Conservation (phyloP, 2,888 invertebrate genomes). For the Acheta domesticus region DNA sequence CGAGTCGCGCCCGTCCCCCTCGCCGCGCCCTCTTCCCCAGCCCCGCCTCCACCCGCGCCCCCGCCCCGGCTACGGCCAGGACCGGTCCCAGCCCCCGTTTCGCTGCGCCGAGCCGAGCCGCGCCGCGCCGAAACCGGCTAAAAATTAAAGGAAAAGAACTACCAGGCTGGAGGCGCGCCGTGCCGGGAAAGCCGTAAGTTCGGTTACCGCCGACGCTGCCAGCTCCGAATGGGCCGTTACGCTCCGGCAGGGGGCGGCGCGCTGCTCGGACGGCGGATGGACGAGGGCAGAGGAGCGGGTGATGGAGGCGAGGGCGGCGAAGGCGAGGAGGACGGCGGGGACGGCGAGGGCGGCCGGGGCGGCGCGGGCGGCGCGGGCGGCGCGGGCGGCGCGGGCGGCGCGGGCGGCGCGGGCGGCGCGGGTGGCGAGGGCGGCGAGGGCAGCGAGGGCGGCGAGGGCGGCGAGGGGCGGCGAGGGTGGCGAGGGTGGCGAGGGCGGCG, state of each 20-base stretch:
- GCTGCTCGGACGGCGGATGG: background rate
- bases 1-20: background rate
- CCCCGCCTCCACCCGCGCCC: background rate
- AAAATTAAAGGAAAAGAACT: conserved; percentile 18
- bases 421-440: background rate
- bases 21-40: too few relatives aligned
- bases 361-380: too few relatives aligned
- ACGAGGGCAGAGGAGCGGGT: background rate
- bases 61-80: too few relatives aligned
- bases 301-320: background rate
- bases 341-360: background rate
- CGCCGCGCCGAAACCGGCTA: background rate
- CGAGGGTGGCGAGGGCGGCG: background rate
- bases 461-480: background rate
- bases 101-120: background rate
- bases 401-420: background rate
- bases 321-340: background rate
- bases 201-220: background rate
- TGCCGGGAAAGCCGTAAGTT: background rate
- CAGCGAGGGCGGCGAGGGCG: background rate
- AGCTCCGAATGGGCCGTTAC: conserved; percentile 5
- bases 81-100: background rate
- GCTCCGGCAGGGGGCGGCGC: background rate
- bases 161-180: background rate
- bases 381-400: background rate